Conservation (phyloP, 2,113 vertebrate genomes). For the Eleginops maclovinus region DNA sequence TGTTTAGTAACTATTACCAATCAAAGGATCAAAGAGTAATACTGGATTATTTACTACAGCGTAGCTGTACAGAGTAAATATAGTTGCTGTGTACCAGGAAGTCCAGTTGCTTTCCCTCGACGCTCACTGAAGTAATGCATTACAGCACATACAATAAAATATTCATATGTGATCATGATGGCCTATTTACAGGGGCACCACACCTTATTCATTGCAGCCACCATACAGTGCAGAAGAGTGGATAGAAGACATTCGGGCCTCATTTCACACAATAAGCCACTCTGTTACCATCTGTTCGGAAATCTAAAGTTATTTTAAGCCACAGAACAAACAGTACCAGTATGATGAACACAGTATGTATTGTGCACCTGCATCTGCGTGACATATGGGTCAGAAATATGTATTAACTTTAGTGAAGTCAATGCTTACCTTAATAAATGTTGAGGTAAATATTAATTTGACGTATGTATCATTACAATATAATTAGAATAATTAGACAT, state of each 20-base stretch:
- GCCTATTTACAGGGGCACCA: slow-evolving; percentile 71
- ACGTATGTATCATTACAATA: not conserved
- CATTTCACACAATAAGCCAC: slow-evolving; percentile 17
- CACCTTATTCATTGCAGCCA: slow-evolving; percentile 30
- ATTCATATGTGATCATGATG: slow-evolving; percentile 74
- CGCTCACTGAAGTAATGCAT: slow-evolving; percentile 54
- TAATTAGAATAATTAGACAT: not conserved
- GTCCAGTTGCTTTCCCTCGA: slow-evolving; percentile 30
- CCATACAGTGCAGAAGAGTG: slow-evolving; percentile 3
- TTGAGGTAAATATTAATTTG: not conserved
- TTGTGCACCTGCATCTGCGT: not conserved
- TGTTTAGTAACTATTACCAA: not conserved
- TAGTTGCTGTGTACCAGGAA: slow-evolving; percentile 31
- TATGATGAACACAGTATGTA: slow-evolving; percentile 10
- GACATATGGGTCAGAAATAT: not conserved
- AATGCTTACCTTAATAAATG: not conserved
- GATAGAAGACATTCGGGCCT: slow-evolving; percentile 19
- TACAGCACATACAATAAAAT: slow-evolving; percentile 73
- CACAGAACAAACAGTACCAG: not conserved
- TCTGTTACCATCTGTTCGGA: slow-evolving; percentile 33
- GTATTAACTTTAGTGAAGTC: not conserved
- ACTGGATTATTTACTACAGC: slow-evolving; percentile 19
- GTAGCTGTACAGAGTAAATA: slow-evolving; percentile 12
- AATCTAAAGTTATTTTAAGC: slow-evolving; percentile 16
- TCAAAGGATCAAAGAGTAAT: slow-evolving; percentile 2